phyloP scores from a whole-genome alignment of 2,113 vertebrate species.

The Talpa occidentalis region DNA sequence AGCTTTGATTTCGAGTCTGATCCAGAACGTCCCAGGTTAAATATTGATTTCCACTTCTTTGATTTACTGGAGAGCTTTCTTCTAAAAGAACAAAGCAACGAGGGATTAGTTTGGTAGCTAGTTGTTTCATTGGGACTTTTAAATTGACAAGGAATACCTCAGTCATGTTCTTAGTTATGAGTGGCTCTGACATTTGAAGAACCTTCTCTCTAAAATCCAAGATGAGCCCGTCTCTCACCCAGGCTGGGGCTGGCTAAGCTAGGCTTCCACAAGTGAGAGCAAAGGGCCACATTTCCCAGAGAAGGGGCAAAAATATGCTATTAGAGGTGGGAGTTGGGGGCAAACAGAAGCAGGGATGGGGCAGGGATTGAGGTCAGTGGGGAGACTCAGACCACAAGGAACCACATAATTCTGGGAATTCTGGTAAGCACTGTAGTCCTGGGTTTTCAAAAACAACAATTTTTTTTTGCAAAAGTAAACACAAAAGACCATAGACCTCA shows the following conservation, averaged over 20 bases:
- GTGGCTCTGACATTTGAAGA: background rate
- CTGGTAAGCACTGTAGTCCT: background rate
- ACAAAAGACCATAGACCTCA: background rate
- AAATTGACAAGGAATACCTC: background rate
- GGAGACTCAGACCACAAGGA: background rate
- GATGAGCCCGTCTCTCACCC: background rate
- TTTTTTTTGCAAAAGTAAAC: background rate
- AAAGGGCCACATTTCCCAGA: background rate
- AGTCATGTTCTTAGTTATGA: background rate
- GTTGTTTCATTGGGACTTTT: background rate
- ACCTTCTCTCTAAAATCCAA: slow-evolving; percentile 21
- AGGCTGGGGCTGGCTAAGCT: background rate
- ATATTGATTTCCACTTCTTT: slow-evolving; percentile 99
- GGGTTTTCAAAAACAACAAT: background rate
- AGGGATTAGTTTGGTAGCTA: background rate
- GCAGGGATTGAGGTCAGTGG: background rate
- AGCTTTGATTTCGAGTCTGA: slow-evolving; percentile 96
- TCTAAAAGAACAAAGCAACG: slow-evolving; percentile 82
- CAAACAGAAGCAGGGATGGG: background rate
- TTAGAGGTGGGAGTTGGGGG: background rate
- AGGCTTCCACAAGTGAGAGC: background rate
- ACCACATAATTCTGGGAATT: background rate
- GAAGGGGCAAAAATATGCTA: background rate
- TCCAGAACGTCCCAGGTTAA: slow-evolving; percentile 95
- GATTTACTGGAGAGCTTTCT: slow-evolving; percentile 97